phyloP scores from a whole-genome alignment of 2,888 invertebrate genomes.

The Anaspis maculata region DNA sequence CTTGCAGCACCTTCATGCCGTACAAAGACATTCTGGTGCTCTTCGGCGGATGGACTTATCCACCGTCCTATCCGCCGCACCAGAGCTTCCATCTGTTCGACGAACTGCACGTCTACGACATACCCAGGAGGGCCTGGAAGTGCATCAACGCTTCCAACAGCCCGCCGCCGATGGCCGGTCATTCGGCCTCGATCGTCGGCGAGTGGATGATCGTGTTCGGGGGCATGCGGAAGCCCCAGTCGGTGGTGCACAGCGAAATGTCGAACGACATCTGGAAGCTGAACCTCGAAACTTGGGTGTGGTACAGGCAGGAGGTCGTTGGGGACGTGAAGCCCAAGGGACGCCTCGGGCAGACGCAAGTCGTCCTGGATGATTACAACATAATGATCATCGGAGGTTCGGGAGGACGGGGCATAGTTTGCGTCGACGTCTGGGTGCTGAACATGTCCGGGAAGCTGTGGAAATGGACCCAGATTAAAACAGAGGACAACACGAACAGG shows the following conservation, averaged over 20 bases:
- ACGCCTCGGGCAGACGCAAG: constrained; percentile 89
- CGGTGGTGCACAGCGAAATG: constrained; percentile 39
- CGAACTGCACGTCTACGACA: constrained; percentile 83
- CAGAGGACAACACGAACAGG: constrained; percentile 69
- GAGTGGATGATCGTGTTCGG: constrained; percentile 76
- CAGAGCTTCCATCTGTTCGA: constrained; percentile 84
- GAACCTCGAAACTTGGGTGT: constrained; percentile 64
- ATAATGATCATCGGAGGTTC: constrained; percentile 80
- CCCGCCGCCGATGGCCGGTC: constrained; percentile 81
- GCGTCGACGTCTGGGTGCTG: constrained; percentile 86
- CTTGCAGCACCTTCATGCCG: constrained; percentile 86
- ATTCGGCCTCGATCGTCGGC: constrained; percentile 80
- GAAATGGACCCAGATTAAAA: constrained; percentile 67
- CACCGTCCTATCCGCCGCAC: constrained; percentile 74
- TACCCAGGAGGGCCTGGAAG: constrained; percentile 72
- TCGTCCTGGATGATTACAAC: constrained; percentile 67
- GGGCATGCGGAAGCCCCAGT: constrained; percentile 36
- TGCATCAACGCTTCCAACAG: constrained; percentile 52
- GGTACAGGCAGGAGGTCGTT: constrained; percentile 66
- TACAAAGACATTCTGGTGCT: constrained; percentile 70
- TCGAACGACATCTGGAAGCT: constrained; percentile 88
- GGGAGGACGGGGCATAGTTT: constrained; percentile 77
- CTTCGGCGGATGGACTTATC: constrained; percentile 95
- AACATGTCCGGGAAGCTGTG: constrained; percentile 62
- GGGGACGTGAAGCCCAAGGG: constrained; percentile 29